Evolutionary conservation across 2,113 vertebrate genomes (phyloP), one percentile per base, ranked within the genome.

Genomic region (Tapirus terrestris): DNA sequence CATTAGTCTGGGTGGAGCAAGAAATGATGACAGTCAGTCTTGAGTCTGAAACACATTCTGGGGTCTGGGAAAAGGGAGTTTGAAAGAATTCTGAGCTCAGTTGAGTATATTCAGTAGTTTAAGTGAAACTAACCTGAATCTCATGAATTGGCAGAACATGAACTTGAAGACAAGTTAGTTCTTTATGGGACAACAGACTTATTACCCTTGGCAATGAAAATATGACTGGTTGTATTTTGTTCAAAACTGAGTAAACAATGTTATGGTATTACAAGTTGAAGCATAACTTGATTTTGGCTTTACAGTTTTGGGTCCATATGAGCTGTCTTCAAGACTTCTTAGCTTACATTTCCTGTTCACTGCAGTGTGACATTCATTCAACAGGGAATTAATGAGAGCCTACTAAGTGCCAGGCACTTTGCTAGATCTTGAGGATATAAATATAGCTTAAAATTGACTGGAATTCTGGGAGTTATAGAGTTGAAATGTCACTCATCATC

Each of bases 71-170:
- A 96, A 95, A 21, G 33, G 21, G 67, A 33, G 1, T 60, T 85
- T 98, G 92, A 97, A 98, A 91, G 72, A 82, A 94, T 92, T 94
- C 48, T 97, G 67, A 86, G 45, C 25, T 95, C 58, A 92, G 23
- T 51, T 81, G 61, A 68, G n/a, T 90, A 68, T 86, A 89, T 65
- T 94, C 65, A 97, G 48, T 43, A 87, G 33, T 97, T 96, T 94
- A 94, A 96, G 25, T 95, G 65, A 92, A 97, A 87, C 6, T 90
- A 87, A 96, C 56, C 79, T 76, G 77, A 85, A 79, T 96, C 65
- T 90, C 29, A 77, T 95, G 53, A 88, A 73, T 53, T 97, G 87
- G 56, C 68, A 96, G 75, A 92, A 92, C 20, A 60, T 43, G 43
- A 96, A 95, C 63, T 76, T 94, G 43, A 90, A 95, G 72, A 92